Evolutionary conservation across 2,113 vertebrate species (phyloP).

Genomic region (Isichthys henryi): DNA sequence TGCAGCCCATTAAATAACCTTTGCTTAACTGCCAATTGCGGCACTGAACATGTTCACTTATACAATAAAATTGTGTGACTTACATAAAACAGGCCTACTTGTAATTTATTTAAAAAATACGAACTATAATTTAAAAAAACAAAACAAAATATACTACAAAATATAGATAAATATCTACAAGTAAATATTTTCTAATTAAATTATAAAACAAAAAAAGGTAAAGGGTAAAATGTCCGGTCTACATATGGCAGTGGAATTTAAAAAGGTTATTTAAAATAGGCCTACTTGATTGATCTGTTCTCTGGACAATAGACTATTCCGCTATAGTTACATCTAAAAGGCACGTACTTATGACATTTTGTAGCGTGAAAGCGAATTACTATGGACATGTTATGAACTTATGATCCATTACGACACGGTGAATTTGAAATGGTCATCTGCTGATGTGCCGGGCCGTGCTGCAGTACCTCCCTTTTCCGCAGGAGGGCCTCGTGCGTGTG

Average conservation of each 20-base stretch:
- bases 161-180: background rate
- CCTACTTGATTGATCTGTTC: background rate
- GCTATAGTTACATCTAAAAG: background rate
- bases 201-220: background rate
- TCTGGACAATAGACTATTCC: background rate
- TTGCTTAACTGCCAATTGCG: background rate
- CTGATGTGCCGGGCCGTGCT: background rate
- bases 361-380: constrained; percentile 1
- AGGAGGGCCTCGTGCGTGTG: background rate
- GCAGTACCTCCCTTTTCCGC: background rate
- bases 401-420: background rate
- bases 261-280: background rate
- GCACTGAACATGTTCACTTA: background rate
- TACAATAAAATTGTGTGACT: background rate
- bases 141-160: background rate
- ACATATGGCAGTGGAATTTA: background rate
- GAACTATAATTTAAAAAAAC: background rate
- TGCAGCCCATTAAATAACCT: background rate
- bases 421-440: background rate
- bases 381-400: background rate
- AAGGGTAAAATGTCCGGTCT: background rate
- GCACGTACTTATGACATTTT: background rate
- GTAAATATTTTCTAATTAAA: background rate
- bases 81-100: background rate
- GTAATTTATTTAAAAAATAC: background rate